These are phyloP conservation scores for Meandrina meandrites DNA, from an alignment of 92 coral and sea anemone species.

Conservation along the genomic window DNA sequence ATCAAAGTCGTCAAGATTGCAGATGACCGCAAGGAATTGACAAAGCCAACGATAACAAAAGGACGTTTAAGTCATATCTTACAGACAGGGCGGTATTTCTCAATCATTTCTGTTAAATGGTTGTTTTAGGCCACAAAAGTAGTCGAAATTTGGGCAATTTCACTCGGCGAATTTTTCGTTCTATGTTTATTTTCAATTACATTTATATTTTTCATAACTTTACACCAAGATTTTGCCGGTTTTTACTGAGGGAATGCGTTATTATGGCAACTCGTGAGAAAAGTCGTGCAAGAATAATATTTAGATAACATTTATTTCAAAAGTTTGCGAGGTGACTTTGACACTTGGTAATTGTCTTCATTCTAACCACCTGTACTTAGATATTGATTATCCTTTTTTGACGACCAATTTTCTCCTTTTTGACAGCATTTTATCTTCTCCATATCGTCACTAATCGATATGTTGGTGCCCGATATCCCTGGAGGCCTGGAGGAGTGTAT, in stretches of 20 bases:
- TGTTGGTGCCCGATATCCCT: conserved; percentile 94
- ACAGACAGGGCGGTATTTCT: no score
- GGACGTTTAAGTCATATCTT: no score
- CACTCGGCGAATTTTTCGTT: neutral
- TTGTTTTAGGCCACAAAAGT: no score
- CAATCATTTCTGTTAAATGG: no score
- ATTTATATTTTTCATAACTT: no score
- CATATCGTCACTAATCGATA: conserved; percentile 84
- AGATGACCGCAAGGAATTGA: neutral
- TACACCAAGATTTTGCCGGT: no score
- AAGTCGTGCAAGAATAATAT: neutral
- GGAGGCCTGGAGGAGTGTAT: conserved; percentile 83
- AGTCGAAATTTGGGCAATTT: neutral
- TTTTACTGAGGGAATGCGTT: no score
- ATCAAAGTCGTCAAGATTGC: neutral
- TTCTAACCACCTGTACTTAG: neutral
- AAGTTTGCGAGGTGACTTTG: no score
- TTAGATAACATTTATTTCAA: no score
- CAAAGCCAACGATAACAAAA: no score
- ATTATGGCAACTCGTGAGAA: neutral
- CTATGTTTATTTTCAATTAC: neutral
- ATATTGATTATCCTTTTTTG: neutral
- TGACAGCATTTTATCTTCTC: conserved; percentile 91
- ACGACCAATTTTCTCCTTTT: neutral
- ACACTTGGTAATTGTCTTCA: neutral